Evolutionary conservation across 1,140 invertebrate species (phyloP).

Genomic region (Drosophila yakuba): DNA sequence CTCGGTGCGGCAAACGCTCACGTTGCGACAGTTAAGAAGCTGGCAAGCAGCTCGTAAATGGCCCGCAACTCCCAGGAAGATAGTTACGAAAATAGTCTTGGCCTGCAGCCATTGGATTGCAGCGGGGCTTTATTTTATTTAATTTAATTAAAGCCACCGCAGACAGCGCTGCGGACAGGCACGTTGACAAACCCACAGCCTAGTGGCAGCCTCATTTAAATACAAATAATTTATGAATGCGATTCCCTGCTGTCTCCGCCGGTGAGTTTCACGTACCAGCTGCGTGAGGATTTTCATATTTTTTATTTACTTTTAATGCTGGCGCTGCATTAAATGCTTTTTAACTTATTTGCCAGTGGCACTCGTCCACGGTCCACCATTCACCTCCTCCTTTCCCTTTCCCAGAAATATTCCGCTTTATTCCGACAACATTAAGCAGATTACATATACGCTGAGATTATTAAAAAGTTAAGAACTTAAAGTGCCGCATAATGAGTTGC

Average conservation of each 20-base stretch:
- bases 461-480: constrained; percentile 81
- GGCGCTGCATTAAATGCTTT: constrained; percentile 58
- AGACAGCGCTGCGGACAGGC: constrained; percentile 30
- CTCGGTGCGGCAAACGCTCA: constrained; percentile 43
- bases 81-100: constrained; percentile 33
- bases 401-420: constrained; percentile 13
- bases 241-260: constrained; percentile 36
- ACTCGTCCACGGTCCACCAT: constrained; percentile 4
- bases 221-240: constrained; percentile 65
- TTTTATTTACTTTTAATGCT: constrained; percentile 69
- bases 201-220: constrained; percentile 53
- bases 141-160: constrained; percentile 47
- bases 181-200: constrained; percentile 50
- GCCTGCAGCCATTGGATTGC: background rate
- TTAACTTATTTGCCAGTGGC: constrained; percentile 54
- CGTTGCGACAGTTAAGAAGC: constrained; percentile 69
- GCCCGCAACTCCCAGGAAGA: constrained; percentile 24
- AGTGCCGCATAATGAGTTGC: constrained; percentile 72
- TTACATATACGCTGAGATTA: constrained; percentile 55
- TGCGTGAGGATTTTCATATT: constrained; percentile 50
- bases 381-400: background rate
- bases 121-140: constrained; percentile 29
- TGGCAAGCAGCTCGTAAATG: constrained; percentile 22
- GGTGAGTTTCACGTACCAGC: background rate
- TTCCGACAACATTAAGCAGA: constrained; percentile 60